Base-by-base conservation (phyloP, 2,113 vertebrate genomes). In the Herpailurus yagouaroundi region DNA sequence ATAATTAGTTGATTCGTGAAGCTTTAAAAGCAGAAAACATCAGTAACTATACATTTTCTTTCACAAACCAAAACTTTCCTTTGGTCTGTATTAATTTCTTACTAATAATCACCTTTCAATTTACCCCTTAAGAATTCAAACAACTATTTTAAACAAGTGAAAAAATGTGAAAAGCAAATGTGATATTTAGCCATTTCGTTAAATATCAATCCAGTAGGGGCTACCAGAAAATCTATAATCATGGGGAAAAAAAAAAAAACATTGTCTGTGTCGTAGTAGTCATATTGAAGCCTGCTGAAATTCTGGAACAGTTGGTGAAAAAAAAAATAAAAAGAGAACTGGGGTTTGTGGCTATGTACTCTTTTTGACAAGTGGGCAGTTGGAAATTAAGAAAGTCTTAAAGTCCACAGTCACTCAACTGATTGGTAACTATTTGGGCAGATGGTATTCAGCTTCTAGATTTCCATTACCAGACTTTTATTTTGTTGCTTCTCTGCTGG, bases 171-270 rank as follows among this genome's bases (percentile, higher is more conserved):
- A 55, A 92, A 48, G 55, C 50, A 91, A 77, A 95, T 45, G 45
- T 45, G 45, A 45, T 45, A 45, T 45, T 45, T 45, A 45, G 90
- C 69, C 94, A 87, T 94, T 96, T 97, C 92, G 79, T 63, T 95
- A 96, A 98, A 97, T 98, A 96, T 48, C 95, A 96, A 95, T 88
- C 94, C 90, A 76, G 60, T 96, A 95, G 41, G 19, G 87, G 50
- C 68, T 85, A 19, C 27, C 48, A 16, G 83, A 96, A 97, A 97
- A 97, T 97, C 92, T 57, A 96, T 95, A 95, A 71, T 94, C 36
- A 21, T 90, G 84, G 45, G 36, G 36, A 38, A 38, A 38, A 38
- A 36, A 92, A 64, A 83, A 36, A 79, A 63, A 80, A 38, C 82
- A 88, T 23, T 16, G 5, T 60, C 63, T 81, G 13, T 93, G 63